Conservation (phyloP, 2,113 vertebrate genomes). For the Maccullochella peelii region DNA sequence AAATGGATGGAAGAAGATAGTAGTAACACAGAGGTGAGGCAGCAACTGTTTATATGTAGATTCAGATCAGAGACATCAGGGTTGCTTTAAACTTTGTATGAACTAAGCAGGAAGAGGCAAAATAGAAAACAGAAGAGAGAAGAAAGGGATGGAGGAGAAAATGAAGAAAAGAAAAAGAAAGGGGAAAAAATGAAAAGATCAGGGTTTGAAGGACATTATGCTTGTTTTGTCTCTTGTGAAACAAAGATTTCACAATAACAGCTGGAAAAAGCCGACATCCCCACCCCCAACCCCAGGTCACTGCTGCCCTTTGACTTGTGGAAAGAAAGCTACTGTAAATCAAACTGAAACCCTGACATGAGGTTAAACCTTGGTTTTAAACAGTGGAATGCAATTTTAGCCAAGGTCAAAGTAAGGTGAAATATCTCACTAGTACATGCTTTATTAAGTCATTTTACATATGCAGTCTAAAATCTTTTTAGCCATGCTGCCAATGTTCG, state of each 20-base stretch:
- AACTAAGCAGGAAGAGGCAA: conserved; percentile 31
- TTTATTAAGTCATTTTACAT: background rate
- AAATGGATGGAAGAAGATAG: conserved; percentile 5
- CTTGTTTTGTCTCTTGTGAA: conserved; percentile 51
- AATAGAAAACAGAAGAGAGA: conserved; percentile 37
- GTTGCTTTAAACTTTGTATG: conserved; percentile 59
- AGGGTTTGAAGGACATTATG: conserved; percentile 25
- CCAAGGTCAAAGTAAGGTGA: conserved; percentile 17
- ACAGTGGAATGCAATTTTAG: background rate
- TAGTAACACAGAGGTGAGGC: background rate
- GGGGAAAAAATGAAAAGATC: background rate
- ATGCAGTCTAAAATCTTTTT: background rate
- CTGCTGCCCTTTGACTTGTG: conserved; percentile 15
- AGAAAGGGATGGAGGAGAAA: background rate
- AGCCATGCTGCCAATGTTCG: too few species aligned
- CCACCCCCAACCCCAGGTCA: conserved; percentile 6
- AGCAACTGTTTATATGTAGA: conserved; percentile 39
- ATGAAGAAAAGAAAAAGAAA: conserved; percentile 13
- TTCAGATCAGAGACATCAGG: conserved; percentile 48
- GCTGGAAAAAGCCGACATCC: conserved; percentile 15
- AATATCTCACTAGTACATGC: background rate
- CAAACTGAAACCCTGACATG: background rate
- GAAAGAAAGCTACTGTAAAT: conserved; percentile 26
- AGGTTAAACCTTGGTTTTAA: conserved; percentile 13
- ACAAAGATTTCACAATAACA: conserved; percentile 55